Percentiles rank a stretch among this genome's conserved stretches.
These are phyloP conservation scores for Acipenser transmontanus DNA, from an alignment of 2,797 vertebrate species.

Conservation along the genomic window DNA sequence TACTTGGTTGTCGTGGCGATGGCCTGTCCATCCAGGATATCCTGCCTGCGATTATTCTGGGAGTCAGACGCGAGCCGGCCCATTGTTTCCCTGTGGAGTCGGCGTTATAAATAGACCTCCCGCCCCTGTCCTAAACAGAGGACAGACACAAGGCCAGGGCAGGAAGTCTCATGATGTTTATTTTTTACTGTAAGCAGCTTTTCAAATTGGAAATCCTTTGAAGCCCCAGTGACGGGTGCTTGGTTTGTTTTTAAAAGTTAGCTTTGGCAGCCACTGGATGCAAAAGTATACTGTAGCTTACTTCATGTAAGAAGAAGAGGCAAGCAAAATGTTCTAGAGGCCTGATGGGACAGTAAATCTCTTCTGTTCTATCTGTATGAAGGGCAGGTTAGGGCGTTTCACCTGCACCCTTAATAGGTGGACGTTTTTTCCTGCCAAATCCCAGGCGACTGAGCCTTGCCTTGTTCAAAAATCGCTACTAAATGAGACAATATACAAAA, in stretches of 20 bases:
- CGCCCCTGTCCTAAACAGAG: constrained; percentile 40
- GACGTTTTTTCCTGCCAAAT: no score
- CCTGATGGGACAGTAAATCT: no score
- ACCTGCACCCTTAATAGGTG: no score
- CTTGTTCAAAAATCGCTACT: no score
- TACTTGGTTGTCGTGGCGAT: constrained; percentile 46
- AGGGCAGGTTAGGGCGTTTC: no score
- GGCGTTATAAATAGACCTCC: constrained; percentile 42
- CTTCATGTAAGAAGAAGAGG: background rate
- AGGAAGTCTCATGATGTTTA: constrained; percentile 44
- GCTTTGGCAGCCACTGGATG: background rate
- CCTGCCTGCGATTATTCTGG: constrained; percentile 36
- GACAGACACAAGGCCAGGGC: constrained; percentile 33
- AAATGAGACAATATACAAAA: no score
- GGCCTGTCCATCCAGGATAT: constrained; percentile 63
- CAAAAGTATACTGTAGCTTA: background rate
- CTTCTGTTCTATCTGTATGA: no score
- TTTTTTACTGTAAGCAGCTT: constrained; percentile 47
- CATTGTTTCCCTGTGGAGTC: constrained; percentile 46
- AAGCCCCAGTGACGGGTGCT: background rate
- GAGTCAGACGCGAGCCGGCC: constrained; percentile 30
- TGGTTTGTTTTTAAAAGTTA: background rate
- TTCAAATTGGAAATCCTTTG: constrained; percentile 26
- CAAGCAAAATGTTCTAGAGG: background rate
- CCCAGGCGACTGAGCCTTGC: no score